Evolutionary conservation across 2,888 invertebrate genomes (phyloP).

Genomic region (Caradrina kadenii): DNA sequence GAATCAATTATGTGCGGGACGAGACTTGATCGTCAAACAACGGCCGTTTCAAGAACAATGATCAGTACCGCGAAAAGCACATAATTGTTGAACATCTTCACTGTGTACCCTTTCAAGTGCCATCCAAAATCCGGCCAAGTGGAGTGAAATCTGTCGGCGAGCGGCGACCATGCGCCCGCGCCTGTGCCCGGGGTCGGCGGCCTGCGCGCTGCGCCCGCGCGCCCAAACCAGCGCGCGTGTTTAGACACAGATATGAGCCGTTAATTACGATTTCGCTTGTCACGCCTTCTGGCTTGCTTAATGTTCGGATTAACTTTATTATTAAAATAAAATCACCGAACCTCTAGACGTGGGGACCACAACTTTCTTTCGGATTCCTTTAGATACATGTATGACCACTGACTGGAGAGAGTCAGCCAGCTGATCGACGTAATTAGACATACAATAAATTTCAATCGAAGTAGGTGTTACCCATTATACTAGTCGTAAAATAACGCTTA

Average conservation of each 20-base stretch:
- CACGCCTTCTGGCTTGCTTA: slow-evolving; percentile 87
- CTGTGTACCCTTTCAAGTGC: slow-evolving; percentile 53
- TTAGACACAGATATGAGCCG: slow-evolving; percentile 72
- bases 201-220: slow-evolving; percentile 63
- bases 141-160: slow-evolving; percentile 59
- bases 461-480: slow-evolving; percentile 25
- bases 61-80: slow-evolving; percentile 40
- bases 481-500: slow-evolving; percentile 23
- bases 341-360: slow-evolving; percentile 54
- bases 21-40: slow-evolving; percentile 9
- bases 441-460: slow-evolving; percentile 32
- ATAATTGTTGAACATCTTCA: slow-evolving; percentile 31
- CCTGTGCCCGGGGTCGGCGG: slow-evolving; percentile 70
- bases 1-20: slow-evolving; percentile 27
- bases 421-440: slow-evolving; percentile 27
- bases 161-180: slow-evolving; percentile 31
- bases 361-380: slow-evolving; percentile 64
- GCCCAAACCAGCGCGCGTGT: slow-evolving; percentile 58
- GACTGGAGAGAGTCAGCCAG: slow-evolving; percentile 27
- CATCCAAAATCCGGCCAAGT: slow-evolving; percentile 56
- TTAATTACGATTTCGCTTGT: slow-evolving; percentile 88
- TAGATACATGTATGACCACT: slow-evolving; percentile 24
- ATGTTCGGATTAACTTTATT: slow-evolving; percentile 83
- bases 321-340: slow-evolving; percentile 73
- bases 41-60: slow-evolving; percentile 22